Base-by-base conservation (phyloP, 2,888 invertebrate species). In the Ashinkailepas kermadecensis region DNA sequence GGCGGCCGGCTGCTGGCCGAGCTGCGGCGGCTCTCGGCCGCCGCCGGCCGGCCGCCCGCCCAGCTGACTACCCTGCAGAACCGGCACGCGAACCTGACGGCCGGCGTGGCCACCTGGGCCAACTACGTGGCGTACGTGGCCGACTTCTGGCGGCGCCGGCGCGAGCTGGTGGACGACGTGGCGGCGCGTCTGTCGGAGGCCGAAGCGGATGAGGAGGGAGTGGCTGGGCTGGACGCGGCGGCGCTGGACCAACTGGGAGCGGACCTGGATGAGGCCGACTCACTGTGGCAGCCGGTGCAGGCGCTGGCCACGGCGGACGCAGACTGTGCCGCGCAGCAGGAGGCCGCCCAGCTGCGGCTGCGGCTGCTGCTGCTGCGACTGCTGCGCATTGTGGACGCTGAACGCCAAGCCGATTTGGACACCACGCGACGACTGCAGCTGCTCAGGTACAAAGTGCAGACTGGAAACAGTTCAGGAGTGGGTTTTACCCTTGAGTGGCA, bases 121-220 rank as follows among this genome's bases (percentile, higher is more conserved):
- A 81, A 83, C 78, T 83, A 84, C 81, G 88, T 95, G 95, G 39
- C 99, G 89, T 0, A 92, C 93, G 1, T 97, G 90, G 0, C 90
- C 89, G 81, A 94, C 94, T 0, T 97, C 94, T 85, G 88, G 93
- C 87, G 97, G 91, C 0, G 93, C 95, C 0, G 91, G 89, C 81
- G 93, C 86, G 89, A 95, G 91, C 86, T 90, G 89, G 82, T 91
- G 87, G 25, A 90, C 90, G 64, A 90, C 86, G 82, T 91, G 89
- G n/a, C 90, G 90, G 90, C 91, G 90, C 11, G 90, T 90, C 15
- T 90, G 88, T 81, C 91, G 86, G 86, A 91, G 91, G 84, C 88
- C 88, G 39, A 90, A 88, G 85, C 91, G 90, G 82, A 90, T 90
- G 62, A 90, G 86, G 85, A 90, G 90, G 84, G 88, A 90, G 83